phyloP scores from a whole-genome alignment of 2,888 invertebrate species.

The Habroteleia sp. region DNA sequence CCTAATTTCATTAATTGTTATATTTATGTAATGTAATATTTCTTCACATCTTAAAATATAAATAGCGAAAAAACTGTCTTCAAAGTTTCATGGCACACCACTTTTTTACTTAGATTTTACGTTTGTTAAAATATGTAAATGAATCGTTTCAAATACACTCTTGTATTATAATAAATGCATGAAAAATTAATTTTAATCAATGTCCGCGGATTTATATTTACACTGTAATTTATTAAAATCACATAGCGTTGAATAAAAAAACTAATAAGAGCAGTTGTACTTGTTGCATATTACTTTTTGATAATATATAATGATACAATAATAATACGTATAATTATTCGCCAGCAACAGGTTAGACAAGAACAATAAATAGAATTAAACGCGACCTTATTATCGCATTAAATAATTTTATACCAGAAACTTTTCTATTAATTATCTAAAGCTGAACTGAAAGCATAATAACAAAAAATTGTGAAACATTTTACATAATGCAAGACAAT shows the following conservation, averaged over 20 bases:
- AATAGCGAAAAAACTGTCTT: too few relatives aligned
- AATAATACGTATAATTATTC: constrained; percentile 27
- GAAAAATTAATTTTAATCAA: constrained; percentile 21
- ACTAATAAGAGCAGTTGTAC: constrained; percentile 1
- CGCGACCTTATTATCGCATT: constrained; percentile 16
- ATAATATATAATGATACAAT: constrained; percentile 23
- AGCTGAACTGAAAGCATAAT: too few relatives aligned
- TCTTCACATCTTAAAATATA: too few relatives aligned
- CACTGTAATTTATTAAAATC: constrained; percentile 25
- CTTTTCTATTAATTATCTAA: too few relatives aligned
- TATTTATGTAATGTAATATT: too few relatives aligned
- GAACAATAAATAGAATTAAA: constrained; percentile 14
- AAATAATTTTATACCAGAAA: background rate
- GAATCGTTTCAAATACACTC: background rate
- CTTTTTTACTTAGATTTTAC: too few relatives aligned
- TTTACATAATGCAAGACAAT: too few relatives aligned
- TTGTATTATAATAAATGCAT: constrained; percentile 17
- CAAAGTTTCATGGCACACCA: too few relatives aligned
- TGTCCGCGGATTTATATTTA: constrained; percentile 11
- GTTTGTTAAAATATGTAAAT: constrained; percentile 3
- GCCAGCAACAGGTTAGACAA: constrained; percentile 22
- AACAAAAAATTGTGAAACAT: too few relatives aligned
- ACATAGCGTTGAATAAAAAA: constrained; percentile 4
- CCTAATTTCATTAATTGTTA: too few relatives aligned
- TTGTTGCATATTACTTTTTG: constrained; percentile 19